Evolutionary conservation across 2,888 invertebrate species (phyloP).

Genomic region (Catotricha subobsoleta): DNA sequence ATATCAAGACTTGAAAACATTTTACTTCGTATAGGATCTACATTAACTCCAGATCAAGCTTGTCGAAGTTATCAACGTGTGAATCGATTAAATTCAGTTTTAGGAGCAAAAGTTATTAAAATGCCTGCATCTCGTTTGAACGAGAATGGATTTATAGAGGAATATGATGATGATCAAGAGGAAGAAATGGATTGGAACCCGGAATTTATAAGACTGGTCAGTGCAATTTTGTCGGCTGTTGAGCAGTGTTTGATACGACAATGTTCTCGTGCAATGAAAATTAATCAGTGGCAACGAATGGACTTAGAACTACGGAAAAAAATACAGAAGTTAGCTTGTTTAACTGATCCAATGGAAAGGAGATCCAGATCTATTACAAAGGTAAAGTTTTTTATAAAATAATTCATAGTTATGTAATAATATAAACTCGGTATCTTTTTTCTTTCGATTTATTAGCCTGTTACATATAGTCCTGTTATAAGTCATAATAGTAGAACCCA

Average conservation of each 20-base stretch:
- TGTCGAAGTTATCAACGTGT: constrained; percentile 51
- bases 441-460: background rate
- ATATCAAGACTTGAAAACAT: constrained; percentile 61
- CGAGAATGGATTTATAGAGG: constrained; percentile 18
- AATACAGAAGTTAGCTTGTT: constrained; percentile 43
- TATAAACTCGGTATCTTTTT: background rate
- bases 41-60: constrained; percentile 63
- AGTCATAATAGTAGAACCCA: constrained; percentile 22
- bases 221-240: constrained; percentile 43
- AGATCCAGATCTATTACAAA: constrained; percentile 14
- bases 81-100: constrained; percentile 26
- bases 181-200: constrained; percentile 34
- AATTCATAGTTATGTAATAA: too few species aligned
- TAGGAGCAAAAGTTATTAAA: constrained; percentile 28
- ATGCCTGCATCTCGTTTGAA: constrained; percentile 21
- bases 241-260: constrained; percentile 55
- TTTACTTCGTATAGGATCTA: constrained; percentile 57
- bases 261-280: constrained; percentile 43
- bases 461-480: too few species aligned
- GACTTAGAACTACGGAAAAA: constrained; percentile 40
- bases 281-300: constrained; percentile 45
- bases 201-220: constrained; percentile 38
- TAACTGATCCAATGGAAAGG: constrained; percentile 28
- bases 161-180: constrained; percentile 23
- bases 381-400: constrained; percentile 8